A percentile compares a stretch with the other conserved stretches of the same genome.
Evolutionary conservation across 2,888 invertebrate genomes (phyloP).

Genomic region (Trilocha varians): DNA sequence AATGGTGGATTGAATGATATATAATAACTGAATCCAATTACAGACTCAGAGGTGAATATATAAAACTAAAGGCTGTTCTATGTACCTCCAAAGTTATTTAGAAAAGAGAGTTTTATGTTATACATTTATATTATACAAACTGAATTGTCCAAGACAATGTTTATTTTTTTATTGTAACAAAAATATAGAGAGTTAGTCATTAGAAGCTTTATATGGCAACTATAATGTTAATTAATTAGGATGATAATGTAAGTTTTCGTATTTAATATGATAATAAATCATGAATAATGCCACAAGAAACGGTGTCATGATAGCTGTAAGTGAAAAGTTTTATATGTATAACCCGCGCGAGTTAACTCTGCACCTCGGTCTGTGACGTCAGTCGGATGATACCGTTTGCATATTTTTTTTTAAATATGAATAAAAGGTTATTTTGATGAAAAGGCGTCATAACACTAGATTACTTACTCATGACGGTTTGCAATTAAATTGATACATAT

Average conservation of each 20-base stretch:
- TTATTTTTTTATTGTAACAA: slow-evolving; percentile 61
- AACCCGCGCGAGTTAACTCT: no score
- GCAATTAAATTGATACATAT: no score
- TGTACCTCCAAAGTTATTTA: slow-evolving; percentile 73
- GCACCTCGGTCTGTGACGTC: no score
- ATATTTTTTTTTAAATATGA: no score
- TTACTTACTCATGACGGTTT: no score
- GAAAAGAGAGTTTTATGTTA: slow-evolving; percentile 45
- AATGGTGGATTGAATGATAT: slow-evolving; percentile 85
- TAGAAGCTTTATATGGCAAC: slow-evolving; percentile 61
- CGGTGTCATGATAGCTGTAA: slow-evolving; percentile 3
- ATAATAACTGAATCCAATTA: slow-evolving; percentile 32
- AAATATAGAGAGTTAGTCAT: slow-evolving; percentile 43
- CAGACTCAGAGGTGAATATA: slow-evolving; percentile 29
- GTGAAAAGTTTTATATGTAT: neutral
- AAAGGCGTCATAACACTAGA: no score
- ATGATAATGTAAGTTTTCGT: slow-evolving; percentile 1
- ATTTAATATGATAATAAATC: slow-evolving; percentile 2
- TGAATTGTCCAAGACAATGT: slow-evolving; percentile 61
- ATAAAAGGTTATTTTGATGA: no score
- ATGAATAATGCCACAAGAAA: slow-evolving; percentile 7
- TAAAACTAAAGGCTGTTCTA: slow-evolving; percentile 69
- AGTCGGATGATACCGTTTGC: no score
- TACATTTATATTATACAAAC: slow-evolving; percentile 48
- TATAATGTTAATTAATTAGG: slow-evolving; percentile 16